Evolutionary conservation across 2,888 invertebrate genomes (phyloP).

Genomic region (Mongoloraphidia duomilia): DNA sequence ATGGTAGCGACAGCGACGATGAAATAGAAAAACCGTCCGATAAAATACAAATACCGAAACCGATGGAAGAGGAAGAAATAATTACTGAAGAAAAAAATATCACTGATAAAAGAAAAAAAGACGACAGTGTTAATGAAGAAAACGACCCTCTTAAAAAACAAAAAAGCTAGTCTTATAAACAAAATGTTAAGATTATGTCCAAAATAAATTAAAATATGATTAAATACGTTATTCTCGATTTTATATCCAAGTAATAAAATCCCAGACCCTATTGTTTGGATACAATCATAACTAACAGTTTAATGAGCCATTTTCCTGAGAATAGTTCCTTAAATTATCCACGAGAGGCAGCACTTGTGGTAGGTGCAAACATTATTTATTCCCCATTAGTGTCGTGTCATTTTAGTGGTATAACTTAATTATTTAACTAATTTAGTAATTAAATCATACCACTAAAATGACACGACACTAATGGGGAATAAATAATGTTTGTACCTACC

Average conservation of each 20-base stretch:
- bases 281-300: too few species aligned
- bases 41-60: neutral
- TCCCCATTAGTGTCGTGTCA: too few species aligned
- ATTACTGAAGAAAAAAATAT: neutral
- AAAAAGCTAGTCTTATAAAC: neutral
- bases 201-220: neutral
- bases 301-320: too few species aligned
- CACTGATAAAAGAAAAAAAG: slow-evolving; percentile 1
- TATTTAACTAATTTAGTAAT: too few species aligned
- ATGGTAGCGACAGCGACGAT: slow-evolving; percentile 45
- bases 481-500: too few species aligned
- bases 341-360: too few species aligned
- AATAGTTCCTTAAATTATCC: too few species aligned
- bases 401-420: too few species aligned
- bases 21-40: slow-evolving; percentile 23
- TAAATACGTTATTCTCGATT: neutral
- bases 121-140: neutral
- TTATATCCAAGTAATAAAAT: neutral
- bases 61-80: slow-evolving; percentile 9
- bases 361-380: too few species aligned
- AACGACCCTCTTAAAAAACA: neutral
- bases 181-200: neutral
- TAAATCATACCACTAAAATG: too few species aligned
- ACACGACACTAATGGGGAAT: too few species aligned
- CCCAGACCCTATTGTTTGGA: too few species aligned